These are phyloP conservation scores for Meloidogyne exigua DNA, from an alignment of 1,140 invertebrate species.

Conservation along the genomic window DNA sequence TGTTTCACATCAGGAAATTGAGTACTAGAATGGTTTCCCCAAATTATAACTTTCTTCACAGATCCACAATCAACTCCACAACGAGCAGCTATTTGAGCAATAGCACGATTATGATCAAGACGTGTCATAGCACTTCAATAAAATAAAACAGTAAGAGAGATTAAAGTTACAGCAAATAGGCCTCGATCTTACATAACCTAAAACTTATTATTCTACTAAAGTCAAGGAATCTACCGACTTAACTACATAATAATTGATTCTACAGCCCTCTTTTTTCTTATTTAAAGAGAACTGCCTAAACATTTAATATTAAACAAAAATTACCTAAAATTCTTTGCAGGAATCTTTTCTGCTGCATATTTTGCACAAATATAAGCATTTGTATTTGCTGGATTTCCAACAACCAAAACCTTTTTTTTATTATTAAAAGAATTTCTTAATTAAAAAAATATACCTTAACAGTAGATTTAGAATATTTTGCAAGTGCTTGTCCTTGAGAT, in stretches of 20 bases:
- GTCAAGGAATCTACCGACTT: no score
- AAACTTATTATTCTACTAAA: no score
- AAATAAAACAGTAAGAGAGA: no score
- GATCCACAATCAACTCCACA: constrained; percentile 71
- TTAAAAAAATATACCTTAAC: constrained; percentile 75
- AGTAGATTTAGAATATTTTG: constrained; percentile 86
- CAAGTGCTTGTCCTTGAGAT: constrained; percentile 83
- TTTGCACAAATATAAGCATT: constrained; percentile 88
- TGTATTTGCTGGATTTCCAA: constrained; percentile 98
- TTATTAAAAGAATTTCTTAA: constrained; percentile 8
- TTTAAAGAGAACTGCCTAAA: no score
- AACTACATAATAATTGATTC: no score
- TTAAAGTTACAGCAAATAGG: no score
- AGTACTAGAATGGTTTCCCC: constrained; percentile 98
- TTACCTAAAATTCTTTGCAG: constrained; percentile 82
- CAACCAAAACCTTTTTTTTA: constrained; percentile 74
- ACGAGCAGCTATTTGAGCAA: constrained; percentile 72
- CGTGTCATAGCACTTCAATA: constrained; percentile 82
- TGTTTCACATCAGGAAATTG: constrained; percentile 94
- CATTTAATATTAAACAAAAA: constrained; percentile 9
- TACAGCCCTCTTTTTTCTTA: no score
- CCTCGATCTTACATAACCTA: no score
- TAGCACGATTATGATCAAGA: constrained; percentile 93
- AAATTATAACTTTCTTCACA: constrained; percentile 90
- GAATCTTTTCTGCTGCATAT: constrained; percentile 95